Conservation (phyloP, 2,888 invertebrate genomes). For the Yponomeuta sedellus region DNA sequence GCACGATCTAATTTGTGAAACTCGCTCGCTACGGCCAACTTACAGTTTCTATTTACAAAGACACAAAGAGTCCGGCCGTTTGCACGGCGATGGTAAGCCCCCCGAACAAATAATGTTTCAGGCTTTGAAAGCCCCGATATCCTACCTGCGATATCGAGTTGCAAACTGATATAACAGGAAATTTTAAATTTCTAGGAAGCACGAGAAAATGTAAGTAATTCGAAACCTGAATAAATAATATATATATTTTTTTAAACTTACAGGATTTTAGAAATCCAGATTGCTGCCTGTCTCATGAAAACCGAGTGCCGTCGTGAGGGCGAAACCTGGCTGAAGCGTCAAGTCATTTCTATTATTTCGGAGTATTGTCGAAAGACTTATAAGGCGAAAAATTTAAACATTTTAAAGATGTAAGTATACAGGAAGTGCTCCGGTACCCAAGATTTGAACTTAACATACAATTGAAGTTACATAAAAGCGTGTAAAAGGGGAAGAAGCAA, state of each 20-base stretch:
- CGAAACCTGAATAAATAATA: background rate
- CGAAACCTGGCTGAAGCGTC: too few relatives aligned
- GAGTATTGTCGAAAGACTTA: too few relatives aligned
- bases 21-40: background rate
- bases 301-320: too few relatives aligned
- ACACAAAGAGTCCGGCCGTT: background rate
- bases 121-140: background rate
- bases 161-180: background rate
- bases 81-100: background rate
- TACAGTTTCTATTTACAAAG: background rate
- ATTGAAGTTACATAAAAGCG: too few relatives aligned
- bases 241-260: too few relatives aligned
- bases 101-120: background rate
- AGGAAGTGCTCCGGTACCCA: too few relatives aligned
- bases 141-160: background rate
- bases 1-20: constrained; percentile 3
- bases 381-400: too few relatives aligned
- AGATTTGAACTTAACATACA: too few relatives aligned
- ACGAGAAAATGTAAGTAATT: background rate
- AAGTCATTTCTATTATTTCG: too few relatives aligned
- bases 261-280: too few relatives aligned
- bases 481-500: background rate
- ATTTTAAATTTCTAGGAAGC: background rate
- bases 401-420: too few relatives aligned
- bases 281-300: too few relatives aligned